phyloP scores from a whole-genome alignment of 2,797 vertebrate genomes.

The Thunnus albacares region DNA sequence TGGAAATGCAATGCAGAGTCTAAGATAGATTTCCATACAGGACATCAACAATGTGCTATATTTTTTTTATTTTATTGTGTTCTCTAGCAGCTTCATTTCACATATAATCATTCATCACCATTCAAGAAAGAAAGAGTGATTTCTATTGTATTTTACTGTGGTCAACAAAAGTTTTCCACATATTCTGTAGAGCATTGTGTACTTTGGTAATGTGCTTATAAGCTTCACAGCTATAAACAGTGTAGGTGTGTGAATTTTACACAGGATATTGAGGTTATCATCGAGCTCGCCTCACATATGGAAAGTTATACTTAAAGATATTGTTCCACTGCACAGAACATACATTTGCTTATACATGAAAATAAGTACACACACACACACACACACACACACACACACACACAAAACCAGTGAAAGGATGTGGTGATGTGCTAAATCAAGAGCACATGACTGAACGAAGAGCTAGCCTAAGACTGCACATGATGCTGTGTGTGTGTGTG shows the following conservation, averaged over 20 bases:
- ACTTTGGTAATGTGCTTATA: background rate
- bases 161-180: background rate
- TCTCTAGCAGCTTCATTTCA: no score
- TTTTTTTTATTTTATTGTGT: background rate
- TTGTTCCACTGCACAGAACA: constrained; percentile 36
- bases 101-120: no score
- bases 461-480: constrained; percentile 43
- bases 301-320: constrained; percentile 50
- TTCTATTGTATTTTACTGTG: background rate
- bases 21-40: background rate
- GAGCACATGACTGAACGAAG: constrained; percentile 59
- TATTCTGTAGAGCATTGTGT: background rate
- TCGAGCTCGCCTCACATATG: constrained; percentile 18
- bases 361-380: constrained; percentile 13
- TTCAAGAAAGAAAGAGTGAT: no score
- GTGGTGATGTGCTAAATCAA: constrained; percentile 66
- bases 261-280: constrained; percentile 61
- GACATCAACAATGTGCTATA: background rate
- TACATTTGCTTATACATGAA: constrained; percentile 34
- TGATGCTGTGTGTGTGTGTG: constrained; percentile 35
- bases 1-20: background rate
- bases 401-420: constrained; percentile 55
- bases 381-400: constrained; percentile 4
- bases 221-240: background rate
- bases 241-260: constrained; percentile 22